These are phyloP conservation scores for Meteorus colon DNA, from an alignment of 2,888 invertebrate genomes.

Conservation along the genomic window DNA sequence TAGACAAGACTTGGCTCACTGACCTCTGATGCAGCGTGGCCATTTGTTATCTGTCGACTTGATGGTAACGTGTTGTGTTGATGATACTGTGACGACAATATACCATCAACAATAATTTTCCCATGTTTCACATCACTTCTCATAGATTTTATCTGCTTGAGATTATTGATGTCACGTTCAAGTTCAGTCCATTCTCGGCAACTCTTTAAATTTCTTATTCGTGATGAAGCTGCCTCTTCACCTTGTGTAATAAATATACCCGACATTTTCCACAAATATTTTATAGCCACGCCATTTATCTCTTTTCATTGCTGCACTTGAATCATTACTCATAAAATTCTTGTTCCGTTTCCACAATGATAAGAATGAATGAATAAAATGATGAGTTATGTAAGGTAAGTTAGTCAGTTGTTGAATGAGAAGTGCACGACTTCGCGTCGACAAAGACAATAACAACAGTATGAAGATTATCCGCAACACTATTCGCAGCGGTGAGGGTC, in stretches of 20 bases:
- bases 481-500: not conserved
- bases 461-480: constrained; percentile 20
- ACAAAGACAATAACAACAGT: constrained; percentile 55
- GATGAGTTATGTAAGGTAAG: not conserved
- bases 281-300: not conserved
- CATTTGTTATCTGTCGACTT: constrained; percentile 55
- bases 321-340: no score
- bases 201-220: constrained; percentile 51
- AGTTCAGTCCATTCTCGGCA: constrained; percentile 62
- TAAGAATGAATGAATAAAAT: not conserved
- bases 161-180: constrained; percentile 60
- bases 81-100: not conserved
- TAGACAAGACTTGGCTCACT: constrained; percentile 59
- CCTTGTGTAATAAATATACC: not conserved
- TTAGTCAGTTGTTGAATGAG: constrained; percentile 36
- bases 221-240: not conserved
- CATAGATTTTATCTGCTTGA: constrained; percentile 53
- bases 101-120: not conserved
- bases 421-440: constrained; percentile 49
- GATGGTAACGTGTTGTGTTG: not conserved
- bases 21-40: constrained; percentile 63
- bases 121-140: constrained; percentile 11
- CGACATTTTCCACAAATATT: constrained; percentile 1
- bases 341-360: not conserved
- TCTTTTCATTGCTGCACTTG: not conserved